Base-by-base conservation (phyloP, 2,888 invertebrate genomes). In the Pogonocherus hispidulus region DNA sequence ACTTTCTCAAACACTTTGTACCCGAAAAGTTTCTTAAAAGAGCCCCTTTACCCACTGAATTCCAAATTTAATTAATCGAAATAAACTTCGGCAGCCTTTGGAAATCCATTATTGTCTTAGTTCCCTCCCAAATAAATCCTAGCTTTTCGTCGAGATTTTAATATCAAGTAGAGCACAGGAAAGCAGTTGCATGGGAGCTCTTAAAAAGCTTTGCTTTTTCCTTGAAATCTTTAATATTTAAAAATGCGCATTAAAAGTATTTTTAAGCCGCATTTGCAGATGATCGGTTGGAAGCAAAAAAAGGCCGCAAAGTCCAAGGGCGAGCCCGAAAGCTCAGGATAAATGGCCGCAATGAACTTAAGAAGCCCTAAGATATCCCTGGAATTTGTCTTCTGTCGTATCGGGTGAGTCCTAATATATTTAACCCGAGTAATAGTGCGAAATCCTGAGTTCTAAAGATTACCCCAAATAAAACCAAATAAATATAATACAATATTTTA, bases 271-370 rank as follows among this genome's bases (percentile, higher is more conserved):
- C 32, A 32, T 32, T 32, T 32, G 32, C 32, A 32, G 32, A n/a
- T n/a, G n/a, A n/a, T n/a, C n/a, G n/a, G n/a, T n/a, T n/a, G n/a
- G n/a, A n/a, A n/a, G n/a, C 11, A 0, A 11, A 8, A 32, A 32
- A 32, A 11, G 32, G 32, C 44, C 22, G 46, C 3, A 46, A 23
- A 23, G 44, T 41, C 22, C 5, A 8, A 46, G 44, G 16, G 5
- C 22, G 22, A 46, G 23, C 27, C 47, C 11, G 4, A 3, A 19
- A 59, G 59, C 59, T 5, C 59, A 14, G 18, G 59, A 59, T 47
- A 59, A 59, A 59, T 59, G 47, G 16, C 19, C 27, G 59, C 32
- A 47, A 47, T 47, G 47, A 59, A 47, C 59, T 19, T 23, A 47
- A 59, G 47, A 32, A 32, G 18, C 47, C 46, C 16, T 44, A 46